Evolutionary conservation across 1,140 invertebrate genomes (phyloP), one percentile per base, ranked within the genome.

Genomic region (Lordiphosa clarofinis): DNA sequence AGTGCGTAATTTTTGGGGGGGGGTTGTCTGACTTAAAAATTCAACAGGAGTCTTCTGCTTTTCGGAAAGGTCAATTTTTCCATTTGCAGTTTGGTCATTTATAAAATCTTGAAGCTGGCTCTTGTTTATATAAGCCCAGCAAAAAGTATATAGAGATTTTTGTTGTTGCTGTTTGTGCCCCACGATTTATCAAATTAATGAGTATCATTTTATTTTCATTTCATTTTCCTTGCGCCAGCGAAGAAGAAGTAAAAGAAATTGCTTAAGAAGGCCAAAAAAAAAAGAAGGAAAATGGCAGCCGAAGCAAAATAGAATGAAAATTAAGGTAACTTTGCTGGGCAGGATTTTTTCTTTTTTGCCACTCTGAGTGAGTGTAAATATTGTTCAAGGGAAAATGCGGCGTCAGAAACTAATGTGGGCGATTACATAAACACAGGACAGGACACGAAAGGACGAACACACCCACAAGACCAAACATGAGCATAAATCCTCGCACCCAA

Each of bases 131-230:
- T 50, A 69, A 60, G 56, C 47, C 69, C 47, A 53, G 55, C 15
- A 3, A 15, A 39, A 69, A 71, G 53, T 59, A 71, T 43, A 47
- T 59, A 60, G 35, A 61, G 21, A 54, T 56, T 33, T 58, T 49
- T 49, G 61, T 58, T 70, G 36, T 15, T 56, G 62, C 42, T 71
- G 58, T 8, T 12, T 8, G n/a, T n/a, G n/a, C n/a, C 39, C 73
- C 61, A 76, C 78, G 78, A 84, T 84, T 84, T 84, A 84, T 84
- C 79, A 84, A 84, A 84, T 84, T 84, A 84, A 84, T 84, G 78
- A 84, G 78, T 84, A 84, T 84, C 78, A 84, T 84, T 84, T 72
- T 84, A 84, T 84, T 84, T 84, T 84, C 78, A 84, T 84, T 82
- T 86, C 65, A 78, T 84, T 84, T 84, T 84, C 78, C 79, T 73